Base-by-base conservation (phyloP, 2,888 invertebrate genomes). In the Polymixis lichenea region DNA sequence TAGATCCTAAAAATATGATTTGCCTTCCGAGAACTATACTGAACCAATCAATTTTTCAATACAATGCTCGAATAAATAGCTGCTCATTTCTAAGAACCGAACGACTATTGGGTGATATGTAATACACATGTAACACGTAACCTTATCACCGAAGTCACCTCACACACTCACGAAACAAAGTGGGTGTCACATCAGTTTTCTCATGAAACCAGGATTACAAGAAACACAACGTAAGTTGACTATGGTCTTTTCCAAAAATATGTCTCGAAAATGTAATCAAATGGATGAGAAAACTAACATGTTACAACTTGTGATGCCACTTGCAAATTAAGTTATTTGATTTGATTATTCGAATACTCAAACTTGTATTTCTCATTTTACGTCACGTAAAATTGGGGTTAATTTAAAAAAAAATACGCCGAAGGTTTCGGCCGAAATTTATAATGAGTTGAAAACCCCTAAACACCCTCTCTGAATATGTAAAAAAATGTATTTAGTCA, bases 171-270 rank as follows among this genome's bases (percentile, higher is more conserved):
- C 55, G 17, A 15, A 13, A 49, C 11, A 75, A 62, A 51, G 66
- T 74, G 32, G 66, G 49, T 51, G 65, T 74, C 17, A 66, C 38
- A 73, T 19, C 15, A 66, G n/a, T 32, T 60, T 62, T 75, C 28
- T 25, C 11, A 19, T 25, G n/a, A 74, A 77, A 64, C 56, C 11
- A 58, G 9, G 0, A 43, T 6, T 56, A n/a, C 6, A 19, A 13
- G 15, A n/a, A 9, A 32, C 2, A 49, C 5, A 22, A n/a, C n/a
- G 15, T 53, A 53, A 49, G 13, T 58, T 43, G 22, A 22, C n/a
- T 55, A 55, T 55, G 0, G 28, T 28, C 15, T 51, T 22, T 51
- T 22, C 17, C 32, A 19, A 32, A 32, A 67, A 8, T 32, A 19
- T n/a, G 0, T 17, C 0, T 9, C 6, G 11, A 19, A 53, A 32